phyloP scores from a whole-genome alignment of 2,888 invertebrate genomes.

The Phania funesta region DNA sequence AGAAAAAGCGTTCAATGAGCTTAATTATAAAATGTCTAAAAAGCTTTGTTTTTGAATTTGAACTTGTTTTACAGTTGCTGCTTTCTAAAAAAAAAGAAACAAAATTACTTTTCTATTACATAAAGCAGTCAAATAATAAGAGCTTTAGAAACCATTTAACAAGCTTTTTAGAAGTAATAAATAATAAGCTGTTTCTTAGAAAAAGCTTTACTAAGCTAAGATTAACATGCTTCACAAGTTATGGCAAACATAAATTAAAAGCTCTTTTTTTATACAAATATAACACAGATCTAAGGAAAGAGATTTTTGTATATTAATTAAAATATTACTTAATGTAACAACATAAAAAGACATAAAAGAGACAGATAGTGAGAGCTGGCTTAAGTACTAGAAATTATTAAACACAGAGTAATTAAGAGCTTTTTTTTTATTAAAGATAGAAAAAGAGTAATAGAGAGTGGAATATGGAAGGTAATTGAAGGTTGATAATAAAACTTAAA shows the following conservation, averaged over 20 bases:
- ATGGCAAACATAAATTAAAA: not conserved
- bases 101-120: slow-evolving; percentile 29
- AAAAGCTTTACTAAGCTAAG: too few species aligned
- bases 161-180: slow-evolving; percentile 8
- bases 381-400: not conserved
- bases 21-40: too few species aligned
- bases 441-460: not conserved
- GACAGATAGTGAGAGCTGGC: slow-evolving; percentile 17
- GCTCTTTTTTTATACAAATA: slow-evolving; percentile 36
- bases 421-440: not conserved
- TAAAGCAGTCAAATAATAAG: slow-evolving; percentile 5
- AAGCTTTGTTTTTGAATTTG: slow-evolving; percentile 10
- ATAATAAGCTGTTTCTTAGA: slow-evolving; percentile 12
- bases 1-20: too few species aligned
- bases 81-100: not conserved
- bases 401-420: slow-evolving; percentile 11
- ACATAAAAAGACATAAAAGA: slow-evolving; percentile 7
- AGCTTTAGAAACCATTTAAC: slow-evolving; percentile 15
- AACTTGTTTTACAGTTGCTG: slow-evolving; percentile 2
- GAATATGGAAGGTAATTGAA: not conserved
- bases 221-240: slow-evolving; percentile 5
- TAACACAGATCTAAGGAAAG: slow-evolving; percentile 43
- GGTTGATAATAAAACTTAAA: slow-evolving; percentile 25
- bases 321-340: not conserved
- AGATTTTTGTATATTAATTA: slow-evolving; percentile 27